phyloP scores from a whole-genome alignment of 2,797 vertebrate genomes.

The Microctenopoma stevenorrisi region DNA sequence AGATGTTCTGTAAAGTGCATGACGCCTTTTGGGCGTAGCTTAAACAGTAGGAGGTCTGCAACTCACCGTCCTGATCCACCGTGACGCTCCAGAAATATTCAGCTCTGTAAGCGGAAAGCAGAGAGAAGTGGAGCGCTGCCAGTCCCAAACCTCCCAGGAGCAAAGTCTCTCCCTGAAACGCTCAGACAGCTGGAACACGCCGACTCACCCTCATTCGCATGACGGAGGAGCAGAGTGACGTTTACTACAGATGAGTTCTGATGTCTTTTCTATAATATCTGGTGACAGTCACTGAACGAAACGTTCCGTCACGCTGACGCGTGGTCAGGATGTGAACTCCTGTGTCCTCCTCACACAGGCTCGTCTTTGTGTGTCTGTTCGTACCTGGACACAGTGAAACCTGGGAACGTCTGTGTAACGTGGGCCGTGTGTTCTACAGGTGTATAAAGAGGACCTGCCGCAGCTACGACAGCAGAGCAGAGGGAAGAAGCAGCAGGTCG shows the following conservation, averaged over 20 bases:
- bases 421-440: too few relatives aligned
- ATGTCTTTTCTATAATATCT: neutral
- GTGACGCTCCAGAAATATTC: constrained; percentile 31
- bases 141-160: constrained; percentile 41
- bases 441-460: constrained; percentile 99
- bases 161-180: constrained; percentile 21
- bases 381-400: too few relatives aligned
- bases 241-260: constrained; percentile 6
- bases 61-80: constrained; percentile 22
- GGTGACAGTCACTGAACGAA: too few relatives aligned
- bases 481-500: constrained; percentile 89
- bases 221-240: constrained; percentile 16
- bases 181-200: constrained; percentile 29
- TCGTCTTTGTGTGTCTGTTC: too few relatives aligned
- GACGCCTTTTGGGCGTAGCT: too few relatives aligned
- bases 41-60: neutral
- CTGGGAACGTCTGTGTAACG: too few relatives aligned
- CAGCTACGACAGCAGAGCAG: constrained; percentile 88
- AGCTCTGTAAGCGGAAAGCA: constrained; percentile 31
- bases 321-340: too few relatives aligned
- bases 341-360: too few relatives aligned
- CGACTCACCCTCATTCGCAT: constrained; percentile 36
- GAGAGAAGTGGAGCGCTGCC: constrained; percentile 31
- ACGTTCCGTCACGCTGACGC: too few relatives aligned
- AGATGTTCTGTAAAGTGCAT: too few relatives aligned